Conservation (phyloP, 2,113 vertebrate species). For the Theristicus caerulescens region DNA sequence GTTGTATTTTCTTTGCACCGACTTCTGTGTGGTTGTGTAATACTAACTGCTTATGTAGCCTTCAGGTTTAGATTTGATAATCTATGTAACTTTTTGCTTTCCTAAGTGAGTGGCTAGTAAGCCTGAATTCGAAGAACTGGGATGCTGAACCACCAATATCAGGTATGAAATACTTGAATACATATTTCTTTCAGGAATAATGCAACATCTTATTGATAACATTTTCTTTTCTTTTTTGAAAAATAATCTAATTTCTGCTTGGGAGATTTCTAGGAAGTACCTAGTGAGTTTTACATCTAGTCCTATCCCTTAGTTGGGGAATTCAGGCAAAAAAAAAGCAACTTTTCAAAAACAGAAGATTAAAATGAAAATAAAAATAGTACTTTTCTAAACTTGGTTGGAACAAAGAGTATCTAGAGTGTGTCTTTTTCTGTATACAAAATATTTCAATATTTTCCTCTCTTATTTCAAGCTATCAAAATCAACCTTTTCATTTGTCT, state of each 20-base stretch:
- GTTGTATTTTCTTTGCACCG: not conserved
- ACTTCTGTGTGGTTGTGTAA: not conserved
- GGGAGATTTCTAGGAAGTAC: not conserved
- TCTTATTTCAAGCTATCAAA: not conserved
- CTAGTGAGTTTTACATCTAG: not conserved
- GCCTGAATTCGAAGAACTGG: not conserved
- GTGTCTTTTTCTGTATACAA: not conserved
- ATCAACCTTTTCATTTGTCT: conserved; percentile 3
- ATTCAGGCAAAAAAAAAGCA: not conserved
- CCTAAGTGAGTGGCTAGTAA: not conserved
- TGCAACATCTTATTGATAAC: not conserved
- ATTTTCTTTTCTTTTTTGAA: not conserved
- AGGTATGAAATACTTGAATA: not conserved
- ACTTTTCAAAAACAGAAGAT: not conserved
- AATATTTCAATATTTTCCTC: not conserved
- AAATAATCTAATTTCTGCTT: not conserved
- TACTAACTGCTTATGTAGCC: not conserved
- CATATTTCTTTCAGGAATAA: not conserved
- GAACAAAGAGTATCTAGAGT: not conserved
- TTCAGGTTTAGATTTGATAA: not conserved
- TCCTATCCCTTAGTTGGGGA: not conserved
- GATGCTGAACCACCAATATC: not conserved
- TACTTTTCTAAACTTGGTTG: not conserved
- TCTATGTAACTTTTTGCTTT: not conserved
- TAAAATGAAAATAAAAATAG: not conserved